phyloP scores from a whole-genome alignment of 2,888 invertebrate species.

The Vanessa cardui region DNA sequence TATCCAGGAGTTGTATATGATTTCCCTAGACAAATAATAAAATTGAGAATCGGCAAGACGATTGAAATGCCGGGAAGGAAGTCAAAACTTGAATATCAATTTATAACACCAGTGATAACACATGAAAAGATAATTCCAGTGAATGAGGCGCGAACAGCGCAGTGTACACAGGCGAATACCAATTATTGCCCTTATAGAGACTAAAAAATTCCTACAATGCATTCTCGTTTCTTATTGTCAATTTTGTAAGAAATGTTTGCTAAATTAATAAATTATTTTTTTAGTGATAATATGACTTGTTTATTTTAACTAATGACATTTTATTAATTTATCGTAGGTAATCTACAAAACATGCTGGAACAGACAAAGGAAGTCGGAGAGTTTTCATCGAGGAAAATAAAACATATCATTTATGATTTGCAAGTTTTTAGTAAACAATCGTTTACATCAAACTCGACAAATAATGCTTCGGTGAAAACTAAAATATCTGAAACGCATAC shows the following conservation, averaged over 20 bases:
- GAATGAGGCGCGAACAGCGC: constrained; percentile 66
- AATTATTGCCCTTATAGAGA: constrained; percentile 48
- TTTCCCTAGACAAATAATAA: constrained; percentile 68
- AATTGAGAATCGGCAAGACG: constrained; percentile 66
- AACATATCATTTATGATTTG: constrained; percentile 27
- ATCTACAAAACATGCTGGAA: constrained; percentile 58
- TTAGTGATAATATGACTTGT: neutral
- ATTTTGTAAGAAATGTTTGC: neutral
- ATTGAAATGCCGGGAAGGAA: constrained; percentile 71
- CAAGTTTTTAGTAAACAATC: constrained; percentile 8
- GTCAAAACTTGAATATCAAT: constrained; percentile 72
- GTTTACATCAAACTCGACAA: constrained; percentile 20
- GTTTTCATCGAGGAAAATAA: constrained; percentile 39
- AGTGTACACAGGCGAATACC: constrained; percentile 58
- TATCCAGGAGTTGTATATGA: constrained; percentile 71
- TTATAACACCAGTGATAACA: constrained; percentile 63
- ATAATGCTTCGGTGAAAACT: constrained; percentile 1
- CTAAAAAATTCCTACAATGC: neutral
- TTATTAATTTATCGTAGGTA: constrained; percentile 68
- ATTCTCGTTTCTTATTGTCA: neutral
- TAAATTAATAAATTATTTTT: constrained; percentile 16
- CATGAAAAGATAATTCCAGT: constrained; percentile 59
- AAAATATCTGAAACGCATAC: constrained; percentile 6
- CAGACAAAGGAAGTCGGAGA: constrained; percentile 58
- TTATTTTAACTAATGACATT: constrained; percentile 23